Evolutionary conservation across 2,797 vertebrate species (phyloP), one percentile per base, ranked within the genome.

Genomic region (Rhyacichthys aspro): DNA sequence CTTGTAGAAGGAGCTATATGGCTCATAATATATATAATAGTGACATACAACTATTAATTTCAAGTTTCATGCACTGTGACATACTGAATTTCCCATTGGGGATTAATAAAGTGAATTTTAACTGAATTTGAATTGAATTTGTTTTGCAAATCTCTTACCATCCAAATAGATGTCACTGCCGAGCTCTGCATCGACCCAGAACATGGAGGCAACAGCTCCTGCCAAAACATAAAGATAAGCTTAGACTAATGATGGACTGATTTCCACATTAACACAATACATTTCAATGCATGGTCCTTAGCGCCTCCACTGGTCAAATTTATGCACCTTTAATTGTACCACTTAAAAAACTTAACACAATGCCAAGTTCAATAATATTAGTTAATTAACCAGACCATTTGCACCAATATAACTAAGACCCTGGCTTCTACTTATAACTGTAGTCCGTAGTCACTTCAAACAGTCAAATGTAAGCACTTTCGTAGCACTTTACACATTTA

Each of bases 131-230:
- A 28, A 28, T 15, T 28, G 23, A 28, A 28, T 28, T 28, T 28
- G 3, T 5, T 5, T 15, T 23, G 41, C 9, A 49, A 15, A 46
- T 56, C 60, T 74, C 94, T 93, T 91, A 99, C 98, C 98, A 57
- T 99, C 98, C 73, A 99, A 91, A 83, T 98, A 99, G 80, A 99
- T 94, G 69, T 99, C 97, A 78, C 95, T 96, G 72, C 97, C 98
- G 32, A 99, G 90, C 84, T 98, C 97, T 63, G 96, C 94, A 81
- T 99, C 96, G 33, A 99, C 93, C 97, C 97, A 99, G 88, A 99
- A 99, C 91, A 99, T 96, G 76, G 98, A 94, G 10, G 97, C 97
- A 67, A 99, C 97, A 44, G 96, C 93, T 81, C 96, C 97, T 99
- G 83, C 11, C 23, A 32, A 12, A 79, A 11, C 18, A 72, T 0